Conservation (phyloP, 2,888 invertebrate species). For the Shargacucullia verbasci region DNA sequence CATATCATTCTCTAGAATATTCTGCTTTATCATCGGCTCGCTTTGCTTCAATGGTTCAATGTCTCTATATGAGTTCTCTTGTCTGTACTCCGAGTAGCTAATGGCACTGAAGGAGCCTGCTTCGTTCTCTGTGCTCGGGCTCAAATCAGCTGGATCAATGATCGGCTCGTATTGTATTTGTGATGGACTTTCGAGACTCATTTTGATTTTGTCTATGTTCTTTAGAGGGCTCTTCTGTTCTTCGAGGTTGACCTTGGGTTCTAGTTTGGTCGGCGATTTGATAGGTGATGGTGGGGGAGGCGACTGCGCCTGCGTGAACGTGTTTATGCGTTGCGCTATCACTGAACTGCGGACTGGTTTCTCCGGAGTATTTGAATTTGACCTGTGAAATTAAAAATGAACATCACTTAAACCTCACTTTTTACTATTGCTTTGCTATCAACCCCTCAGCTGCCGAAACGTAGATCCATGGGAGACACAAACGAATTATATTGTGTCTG, state of each 20-base stretch:
- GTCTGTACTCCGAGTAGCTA: slow-evolving; percentile 68
- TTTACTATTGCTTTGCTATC: too few relatives aligned
- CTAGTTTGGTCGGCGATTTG: slow-evolving; percentile 65
- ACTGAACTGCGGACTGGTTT: slow-evolving; percentile 91
- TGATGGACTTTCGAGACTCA: slow-evolving; percentile 84
- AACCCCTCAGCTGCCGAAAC: too few relatives aligned
- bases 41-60: slow-evolving; percentile 75
- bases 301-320: slow-evolving; percentile 76
- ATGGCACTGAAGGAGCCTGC: slow-evolving; percentile 81
- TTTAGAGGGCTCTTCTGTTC: slow-evolving; percentile 80
- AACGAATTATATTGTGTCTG: too few relatives aligned
- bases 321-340: slow-evolving; percentile 90
- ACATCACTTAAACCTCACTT: too few relatives aligned
- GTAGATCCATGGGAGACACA: too few relatives aligned
- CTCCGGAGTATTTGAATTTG: slow-evolving; percentile 86
- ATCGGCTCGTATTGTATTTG: slow-evolving; percentile 87
- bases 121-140: slow-evolving; percentile 80
- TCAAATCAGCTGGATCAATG: slow-evolving; percentile 81
- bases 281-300: slow-evolving; percentile 61
- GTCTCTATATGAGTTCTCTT: slow-evolving; percentile 71
- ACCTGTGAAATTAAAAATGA: slow-evolving; percentile 59
- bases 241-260: slow-evolving; percentile 59
- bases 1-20: slow-evolving; percentile 86
- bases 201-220: slow-evolving; percentile 86
- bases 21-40: slow-evolving; percentile 87